Evolutionary conservation across 2,797 vertebrate genomes (phyloP).

Genomic region (Molossus alvarezi): DNA sequence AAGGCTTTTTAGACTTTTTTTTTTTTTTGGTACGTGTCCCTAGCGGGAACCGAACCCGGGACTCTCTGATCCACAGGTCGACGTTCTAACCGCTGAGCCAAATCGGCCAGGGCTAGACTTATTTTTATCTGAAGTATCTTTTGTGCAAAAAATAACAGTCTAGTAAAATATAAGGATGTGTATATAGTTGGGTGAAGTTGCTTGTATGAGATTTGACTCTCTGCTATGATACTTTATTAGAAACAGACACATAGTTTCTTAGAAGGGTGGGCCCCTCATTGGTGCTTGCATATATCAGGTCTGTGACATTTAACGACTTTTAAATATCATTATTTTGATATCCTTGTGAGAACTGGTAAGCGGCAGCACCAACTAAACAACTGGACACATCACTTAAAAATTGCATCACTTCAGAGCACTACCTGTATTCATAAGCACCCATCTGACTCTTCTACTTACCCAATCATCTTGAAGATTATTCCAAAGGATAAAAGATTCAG

Average conservation of each 20-base stretch:
- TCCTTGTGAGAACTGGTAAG: neutral
- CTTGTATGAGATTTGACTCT: neutral
- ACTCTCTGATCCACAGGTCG: no score
- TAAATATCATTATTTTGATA: neutral
- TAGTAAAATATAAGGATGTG: neutral
- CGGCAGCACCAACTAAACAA: neutral
- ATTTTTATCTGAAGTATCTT: neutral
- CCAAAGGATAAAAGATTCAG: neutral
- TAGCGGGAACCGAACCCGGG: no score
- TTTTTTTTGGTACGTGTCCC: neutral
- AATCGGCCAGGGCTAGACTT: neutral
- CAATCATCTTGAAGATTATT: conserved; percentile 4
- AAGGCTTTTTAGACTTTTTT: neutral
- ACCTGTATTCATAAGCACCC: neutral
- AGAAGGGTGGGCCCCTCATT: neutral
- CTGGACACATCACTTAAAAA: neutral
- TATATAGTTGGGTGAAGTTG: neutral
- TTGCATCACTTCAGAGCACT: neutral
- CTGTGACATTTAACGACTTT: neutral
- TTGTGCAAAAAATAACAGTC: conserved; percentile 9
- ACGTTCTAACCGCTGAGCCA: no score
- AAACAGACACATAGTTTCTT: neutral
- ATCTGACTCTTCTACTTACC: neutral
- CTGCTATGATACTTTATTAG: neutral
- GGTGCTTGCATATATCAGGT: neutral